Conservation (phyloP, 2,113 vertebrate genomes). For the Trichechus manatus region DNA sequence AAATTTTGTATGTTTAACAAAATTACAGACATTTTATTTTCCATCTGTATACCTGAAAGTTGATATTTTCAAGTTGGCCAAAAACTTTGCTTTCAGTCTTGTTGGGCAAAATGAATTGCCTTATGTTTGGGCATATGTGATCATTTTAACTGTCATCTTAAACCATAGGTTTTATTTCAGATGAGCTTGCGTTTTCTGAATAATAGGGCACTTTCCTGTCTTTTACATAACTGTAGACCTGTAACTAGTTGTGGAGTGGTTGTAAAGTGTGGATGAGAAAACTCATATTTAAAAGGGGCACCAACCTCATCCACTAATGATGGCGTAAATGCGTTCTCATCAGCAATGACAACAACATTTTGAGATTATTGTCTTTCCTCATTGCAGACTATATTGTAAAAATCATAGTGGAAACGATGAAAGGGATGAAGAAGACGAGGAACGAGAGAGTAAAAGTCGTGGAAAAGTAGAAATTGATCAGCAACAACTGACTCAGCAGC, state of each 20-base stretch:
- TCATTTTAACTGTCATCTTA: slow-evolving; percentile 24
- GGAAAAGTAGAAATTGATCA: slow-evolving; percentile 92
- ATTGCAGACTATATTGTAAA: slow-evolving; percentile 97
- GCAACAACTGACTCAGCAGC: slow-evolving; percentile 91
- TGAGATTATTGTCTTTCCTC: slow-evolving; percentile 77
- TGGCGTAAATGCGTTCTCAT: slow-evolving; percentile 37
- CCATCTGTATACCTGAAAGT: not conserved
- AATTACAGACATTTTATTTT: slow-evolving; percentile 19
- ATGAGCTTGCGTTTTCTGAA: slow-evolving; percentile 19
- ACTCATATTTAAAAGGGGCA: slow-evolving; percentile 18
- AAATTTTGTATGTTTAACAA: slow-evolving; percentile 19
- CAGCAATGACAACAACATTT: slow-evolving; percentile 27
- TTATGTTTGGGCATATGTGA: not conserved
- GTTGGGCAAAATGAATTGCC: not conserved
- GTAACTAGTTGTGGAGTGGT: slow-evolving; percentile 36
- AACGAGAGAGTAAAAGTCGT: slow-evolving; percentile 97
- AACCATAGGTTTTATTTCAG: slow-evolving; percentile 56
- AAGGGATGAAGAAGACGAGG: slow-evolving; percentile 98
- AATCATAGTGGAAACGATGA: slow-evolving; percentile 99
- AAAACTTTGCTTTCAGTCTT: slow-evolving; percentile 51
- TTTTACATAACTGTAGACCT: slow-evolving; percentile 25
- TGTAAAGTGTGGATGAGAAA: slow-evolving; percentile 56
- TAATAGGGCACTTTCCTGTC: slow-evolving; percentile 19
- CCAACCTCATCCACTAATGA: not conserved
- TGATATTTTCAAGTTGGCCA: slow-evolving; percentile 9